Conservation (phyloP, 2,113 vertebrate genomes). For the Takifugu flavidus region DNA sequence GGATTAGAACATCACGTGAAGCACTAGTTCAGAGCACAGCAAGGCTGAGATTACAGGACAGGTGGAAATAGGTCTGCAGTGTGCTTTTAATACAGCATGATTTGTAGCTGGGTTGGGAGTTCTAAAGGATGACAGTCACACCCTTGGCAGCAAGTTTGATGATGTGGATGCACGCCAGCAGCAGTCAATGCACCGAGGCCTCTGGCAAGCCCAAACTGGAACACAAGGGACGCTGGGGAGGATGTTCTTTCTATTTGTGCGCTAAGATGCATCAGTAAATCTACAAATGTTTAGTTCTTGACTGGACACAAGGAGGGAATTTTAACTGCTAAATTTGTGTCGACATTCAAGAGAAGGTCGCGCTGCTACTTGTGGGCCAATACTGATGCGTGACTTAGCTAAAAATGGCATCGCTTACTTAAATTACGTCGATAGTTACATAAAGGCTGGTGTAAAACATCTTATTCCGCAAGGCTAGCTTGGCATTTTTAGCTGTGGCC, state of each 20-base stretch:
- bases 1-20: constrained; percentile 60
- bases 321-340: neutral
- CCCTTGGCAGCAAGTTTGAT: constrained; percentile 41
- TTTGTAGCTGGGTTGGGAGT: constrained; percentile 20
- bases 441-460: too few relatives aligned
- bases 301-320: neutral
- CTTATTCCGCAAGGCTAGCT: too few relatives aligned
- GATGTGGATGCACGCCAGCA: constrained; percentile 45
- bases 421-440: too few relatives aligned
- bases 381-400: too few relatives aligned
- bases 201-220: constrained; percentile 25
- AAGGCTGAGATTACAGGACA: constrained; percentile 31
- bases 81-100: neutral
- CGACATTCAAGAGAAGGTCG: too few relatives aligned
- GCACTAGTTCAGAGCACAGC: constrained; percentile 17
- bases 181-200: constrained; percentile 40
- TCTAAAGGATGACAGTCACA: constrained; percentile 43
- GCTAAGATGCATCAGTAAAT: constrained; percentile 18
- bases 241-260: constrained; percentile 61
- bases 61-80: constrained; percentile 26
- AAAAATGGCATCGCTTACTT: too few relatives aligned
- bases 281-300: constrained; percentile 9
- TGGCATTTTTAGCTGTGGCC: too few relatives aligned
- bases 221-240: constrained; percentile 37
- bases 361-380: too few relatives aligned